These are phyloP conservation scores for Zaprionus lineosus DNA, from an alignment of 2,888 invertebrate species.

Conservation along the genomic window DNA sequence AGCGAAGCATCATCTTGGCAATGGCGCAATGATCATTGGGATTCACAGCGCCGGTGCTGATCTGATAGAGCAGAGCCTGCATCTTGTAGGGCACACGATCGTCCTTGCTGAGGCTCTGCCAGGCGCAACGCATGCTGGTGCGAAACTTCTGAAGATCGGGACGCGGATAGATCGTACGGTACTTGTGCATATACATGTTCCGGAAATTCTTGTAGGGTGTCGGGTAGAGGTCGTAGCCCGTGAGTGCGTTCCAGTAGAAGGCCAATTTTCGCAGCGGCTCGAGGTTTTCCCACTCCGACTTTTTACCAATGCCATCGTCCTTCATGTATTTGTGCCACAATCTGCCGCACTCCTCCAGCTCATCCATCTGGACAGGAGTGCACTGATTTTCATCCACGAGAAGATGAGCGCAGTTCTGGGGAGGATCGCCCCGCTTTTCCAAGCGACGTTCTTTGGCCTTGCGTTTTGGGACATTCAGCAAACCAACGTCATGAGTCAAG, in stretches of 20 bases:
- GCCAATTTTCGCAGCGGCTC: conserved; percentile 43
- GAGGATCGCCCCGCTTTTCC: no score
- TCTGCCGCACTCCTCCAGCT: conserved; percentile 30
- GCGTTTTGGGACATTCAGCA: no score
- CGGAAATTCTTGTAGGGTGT: conserved; percentile 65
- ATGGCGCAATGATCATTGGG: conserved; percentile 60
- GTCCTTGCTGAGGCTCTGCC: conserved; percentile 37
- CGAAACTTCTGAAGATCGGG: not conserved
- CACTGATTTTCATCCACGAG: no score
- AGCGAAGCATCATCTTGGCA: conserved; percentile 39
- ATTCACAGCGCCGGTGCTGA: conserved; percentile 57
- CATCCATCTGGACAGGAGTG: no score
- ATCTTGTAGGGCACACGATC: conserved; percentile 64
- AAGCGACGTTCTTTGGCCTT: no score
- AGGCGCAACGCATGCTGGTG: conserved; percentile 1
- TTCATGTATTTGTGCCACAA: conserved; percentile 19
- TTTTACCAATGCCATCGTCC: fast-evolving
- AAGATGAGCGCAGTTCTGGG: no score
- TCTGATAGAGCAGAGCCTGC: conserved; percentile 59
- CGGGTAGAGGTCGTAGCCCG: conserved; percentile 40
- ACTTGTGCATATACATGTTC: conserved; percentile 14
- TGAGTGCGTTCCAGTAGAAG: conserved; percentile 63
- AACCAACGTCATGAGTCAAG: no score
- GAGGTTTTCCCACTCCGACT: conserved; percentile 43
- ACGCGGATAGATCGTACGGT: not conserved